phyloP scores from a whole-genome alignment of 2,888 invertebrate species.

The Cantharis flavilabris region DNA sequence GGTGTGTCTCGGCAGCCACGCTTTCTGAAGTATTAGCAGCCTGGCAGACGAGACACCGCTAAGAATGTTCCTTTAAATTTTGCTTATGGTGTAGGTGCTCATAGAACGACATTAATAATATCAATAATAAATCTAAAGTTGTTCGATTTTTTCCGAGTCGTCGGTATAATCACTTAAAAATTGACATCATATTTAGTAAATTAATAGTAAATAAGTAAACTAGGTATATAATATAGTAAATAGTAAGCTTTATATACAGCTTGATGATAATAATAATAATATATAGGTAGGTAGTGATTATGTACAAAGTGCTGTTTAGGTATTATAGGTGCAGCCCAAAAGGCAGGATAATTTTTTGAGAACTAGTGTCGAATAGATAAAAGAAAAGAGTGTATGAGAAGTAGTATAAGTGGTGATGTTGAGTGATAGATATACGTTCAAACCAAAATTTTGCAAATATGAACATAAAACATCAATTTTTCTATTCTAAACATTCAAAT shows the following conservation, averaged over 20 bases:
- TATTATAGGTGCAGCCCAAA: conserved; percentile 31
- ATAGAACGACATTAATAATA: neutral
- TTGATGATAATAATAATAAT: neutral
- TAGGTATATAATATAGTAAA: neutral
- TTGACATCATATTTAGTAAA: neutral
- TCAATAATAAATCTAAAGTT: neutral
- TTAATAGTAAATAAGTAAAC: neutral
- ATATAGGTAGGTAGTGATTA: conserved; percentile 19
- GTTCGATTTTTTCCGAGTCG: neutral
- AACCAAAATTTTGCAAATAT: conserved; percentile 23
- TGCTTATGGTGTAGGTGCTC: neutral
- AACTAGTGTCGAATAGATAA: conserved; percentile 35
- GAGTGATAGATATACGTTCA: conserved; percentile 32
- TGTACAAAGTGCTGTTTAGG: conserved; percentile 31
- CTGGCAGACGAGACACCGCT: neutral
- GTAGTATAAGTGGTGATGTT: conserved; percentile 46
- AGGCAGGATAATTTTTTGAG: conserved; percentile 31
- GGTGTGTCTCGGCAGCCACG: neutral
- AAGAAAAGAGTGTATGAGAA: conserved; percentile 40
- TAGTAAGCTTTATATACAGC: conserved; percentile 2
- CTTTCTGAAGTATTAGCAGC: neutral
- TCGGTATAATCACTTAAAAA: neutral
- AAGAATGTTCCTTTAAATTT: neutral
- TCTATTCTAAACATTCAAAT: conserved; percentile 23
- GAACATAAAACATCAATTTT: conserved; percentile 22